Conservation (phyloP, 2,113 vertebrate genomes). For the Chauna torquata region DNA sequence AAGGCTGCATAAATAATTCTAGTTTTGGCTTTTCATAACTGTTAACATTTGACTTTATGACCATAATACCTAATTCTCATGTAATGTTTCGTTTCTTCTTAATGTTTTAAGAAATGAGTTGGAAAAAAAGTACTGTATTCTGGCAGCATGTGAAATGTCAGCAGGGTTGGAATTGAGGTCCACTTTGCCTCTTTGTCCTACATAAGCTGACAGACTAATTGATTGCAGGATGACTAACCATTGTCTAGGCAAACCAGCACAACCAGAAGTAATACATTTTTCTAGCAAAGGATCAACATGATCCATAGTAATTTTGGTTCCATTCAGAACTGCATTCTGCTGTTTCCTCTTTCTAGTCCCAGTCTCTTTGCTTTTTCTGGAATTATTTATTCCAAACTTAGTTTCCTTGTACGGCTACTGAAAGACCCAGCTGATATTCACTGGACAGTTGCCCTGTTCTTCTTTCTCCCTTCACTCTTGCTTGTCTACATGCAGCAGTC, state of each 20-base stretch:
- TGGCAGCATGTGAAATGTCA: slow-evolving; percentile 55
- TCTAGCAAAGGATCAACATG: neutral
- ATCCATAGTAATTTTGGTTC: neutral
- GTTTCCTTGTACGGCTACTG: neutral
- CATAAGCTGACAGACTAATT: neutral
- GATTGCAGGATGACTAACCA: neutral
- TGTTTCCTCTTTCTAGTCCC: neutral
- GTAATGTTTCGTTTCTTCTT: slow-evolving; percentile 7
- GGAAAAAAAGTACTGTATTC: slow-evolving; percentile 28
- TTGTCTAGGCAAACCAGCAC: slow-evolving; percentile 20
- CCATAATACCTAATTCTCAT: neutral
- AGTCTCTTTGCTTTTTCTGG: neutral
- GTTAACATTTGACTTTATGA: slow-evolving; percentile 14
- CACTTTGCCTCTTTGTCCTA: neutral
- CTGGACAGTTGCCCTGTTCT: neutral
- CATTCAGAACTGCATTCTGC: neutral
- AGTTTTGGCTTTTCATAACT: neutral
- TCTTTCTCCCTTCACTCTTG: neutral
- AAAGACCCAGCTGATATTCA: neutral
- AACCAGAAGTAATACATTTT: neutral
- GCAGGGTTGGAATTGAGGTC: slow-evolving; percentile 2
- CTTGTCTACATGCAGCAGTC: neutral
- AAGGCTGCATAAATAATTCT: neutral
- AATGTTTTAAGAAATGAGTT: neutral
- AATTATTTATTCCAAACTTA: neutral